Conservation (phyloP, 64 coral and sea anemone species). For the Porites australiensis region DNA sequence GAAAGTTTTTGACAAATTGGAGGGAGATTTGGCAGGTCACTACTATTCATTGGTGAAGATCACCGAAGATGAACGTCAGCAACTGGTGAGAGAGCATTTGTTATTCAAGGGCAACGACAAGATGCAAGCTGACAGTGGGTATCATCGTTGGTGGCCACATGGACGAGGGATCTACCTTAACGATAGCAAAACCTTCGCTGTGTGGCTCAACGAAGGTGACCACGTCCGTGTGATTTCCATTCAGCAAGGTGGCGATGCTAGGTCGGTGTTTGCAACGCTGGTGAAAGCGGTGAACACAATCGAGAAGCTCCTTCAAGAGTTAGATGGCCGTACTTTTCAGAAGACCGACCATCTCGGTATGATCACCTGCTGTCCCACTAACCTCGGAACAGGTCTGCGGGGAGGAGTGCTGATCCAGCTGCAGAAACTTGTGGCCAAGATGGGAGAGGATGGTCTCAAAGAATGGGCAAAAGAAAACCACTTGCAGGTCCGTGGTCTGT, state of each 20-base stretch:
- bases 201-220: slow-evolving; percentile 88
- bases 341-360: slow-evolving; percentile 59
- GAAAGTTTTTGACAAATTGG: slow-evolving; percentile 64
- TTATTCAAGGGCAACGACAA: slow-evolving; percentile 81
- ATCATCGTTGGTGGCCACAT: slow-evolving; percentile 75
- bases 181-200: slow-evolving; percentile 55
- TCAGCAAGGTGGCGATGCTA: slow-evolving; percentile 73
- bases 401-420: slow-evolving; percentile 73
- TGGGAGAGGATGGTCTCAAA: slow-evolving; percentile 62
- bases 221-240: slow-evolving; percentile 84
- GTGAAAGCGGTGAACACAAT: slow-evolving; percentile 60
- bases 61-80: slow-evolving; percentile 66
- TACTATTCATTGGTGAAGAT: slow-evolving; percentile 67
- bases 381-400: slow-evolving; percentile 75
- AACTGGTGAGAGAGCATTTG: slow-evolving; percentile 77
- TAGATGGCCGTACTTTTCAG: slow-evolving; percentile 23
- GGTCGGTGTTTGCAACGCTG: slow-evolving; percentile 67
- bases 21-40: slow-evolving; percentile 69
- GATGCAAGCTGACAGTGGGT: slow-evolving; percentile 77
- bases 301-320: slow-evolving; percentile 27
- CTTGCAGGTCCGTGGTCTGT: slow-evolving; percentile 64
- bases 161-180: slow-evolving; percentile 85
- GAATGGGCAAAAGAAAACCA: slow-evolving; percentile 11
- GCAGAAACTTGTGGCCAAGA: slow-evolving; percentile 56
- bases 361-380: slow-evolving; percentile 84